Base-by-base conservation (phyloP, 2,888 invertebrate species). In the Lydus trimaculatus region DNA sequence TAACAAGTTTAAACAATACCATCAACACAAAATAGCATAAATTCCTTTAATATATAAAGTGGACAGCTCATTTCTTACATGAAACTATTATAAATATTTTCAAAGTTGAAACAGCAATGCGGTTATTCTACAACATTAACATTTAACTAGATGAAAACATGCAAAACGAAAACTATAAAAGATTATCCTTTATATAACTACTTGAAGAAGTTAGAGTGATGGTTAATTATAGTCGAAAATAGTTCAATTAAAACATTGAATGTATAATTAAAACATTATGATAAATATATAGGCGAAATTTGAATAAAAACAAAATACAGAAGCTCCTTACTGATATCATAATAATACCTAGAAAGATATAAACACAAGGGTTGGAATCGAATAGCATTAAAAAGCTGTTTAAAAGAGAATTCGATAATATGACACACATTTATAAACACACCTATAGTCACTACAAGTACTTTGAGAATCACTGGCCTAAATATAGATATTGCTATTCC, bases 101-200 rank as follows among this genome's bases (percentile, higher is more conserved):
- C 28, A 25, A 43, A 56, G 56, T 72, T 72, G 72, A 73, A 74
- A 75, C 76, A 72, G 76, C 75, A 78, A 73, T 77, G 76, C 76
- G 78, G 74, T 67, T 74, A 72, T 74, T 67, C 69, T 73, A 71
- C 73, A 68, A 68, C 73, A 78, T 78, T 77, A 76, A 75, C 78
- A 77, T 76, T 75, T 68, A 70, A 67, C 72, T 69, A 67, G 33
- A 31, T 25, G 33, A n/a, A 70, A 70, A 67, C 72, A 76, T 76
- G 73, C 75, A 72, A 75, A 76, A 73, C 72, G 66, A 71, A 67
- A 63, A 69, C 67, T 67, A 70, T 71, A 73, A 65, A 28, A 52
- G 66, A 63, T 59, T 63, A 68, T 66, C 70, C n/a, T n/a, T 72
- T 69, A 70, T 73, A 71, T 75, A 70, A 69, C 71, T 68, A 70